Percentiles rank a stretch among this genome's conserved stretches.
phyloP scores from a whole-genome alignment of 2,888 invertebrate genomes.

The Dasypolia templi region DNA sequence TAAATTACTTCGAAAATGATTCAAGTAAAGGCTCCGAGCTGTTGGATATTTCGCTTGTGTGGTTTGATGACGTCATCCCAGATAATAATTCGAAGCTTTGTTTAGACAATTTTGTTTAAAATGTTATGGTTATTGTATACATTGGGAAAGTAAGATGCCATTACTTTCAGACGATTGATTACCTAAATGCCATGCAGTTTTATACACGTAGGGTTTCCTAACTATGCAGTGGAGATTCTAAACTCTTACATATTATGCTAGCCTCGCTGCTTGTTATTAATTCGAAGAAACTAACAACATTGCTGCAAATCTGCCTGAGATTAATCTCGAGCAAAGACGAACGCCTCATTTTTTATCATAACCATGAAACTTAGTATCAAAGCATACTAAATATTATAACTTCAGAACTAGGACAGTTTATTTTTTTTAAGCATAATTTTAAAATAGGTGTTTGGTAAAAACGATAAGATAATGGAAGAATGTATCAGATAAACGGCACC shows the following conservation, averaged over 20 bases:
- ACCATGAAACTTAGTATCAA: neutral
- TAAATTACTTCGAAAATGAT: constrained; percentile 62
- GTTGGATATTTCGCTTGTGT: constrained; percentile 54
- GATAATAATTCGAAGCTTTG: constrained; percentile 43
- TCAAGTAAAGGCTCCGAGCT: constrained; percentile 39
- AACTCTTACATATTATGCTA: neutral
- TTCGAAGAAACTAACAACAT: neutral
- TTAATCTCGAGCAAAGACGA: neutral
- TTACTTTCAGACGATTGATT: constrained; percentile 37
- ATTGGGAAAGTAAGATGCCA: constrained; percentile 10
- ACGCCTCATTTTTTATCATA: neutral
- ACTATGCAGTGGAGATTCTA: neutral
- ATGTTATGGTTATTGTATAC: constrained; percentile 28
- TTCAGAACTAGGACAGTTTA: neutral
- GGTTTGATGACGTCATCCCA: constrained; percentile 34
- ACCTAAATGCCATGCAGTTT: constrained; percentile 6
- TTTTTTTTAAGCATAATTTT: neutral
- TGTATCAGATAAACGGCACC: constrained; percentile 24
- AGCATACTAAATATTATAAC: neutral
- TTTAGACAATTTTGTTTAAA: constrained; percentile 27
- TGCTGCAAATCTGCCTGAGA: neutral
- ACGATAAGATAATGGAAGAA: constrained; percentile 18
- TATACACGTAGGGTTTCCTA: neutral
- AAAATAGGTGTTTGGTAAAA: neutral
- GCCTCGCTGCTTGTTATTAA: no score